These are phyloP conservation scores for Acleris emargana DNA, from an alignment of 2,888 invertebrate species.

Conservation along the genomic window DNA sequence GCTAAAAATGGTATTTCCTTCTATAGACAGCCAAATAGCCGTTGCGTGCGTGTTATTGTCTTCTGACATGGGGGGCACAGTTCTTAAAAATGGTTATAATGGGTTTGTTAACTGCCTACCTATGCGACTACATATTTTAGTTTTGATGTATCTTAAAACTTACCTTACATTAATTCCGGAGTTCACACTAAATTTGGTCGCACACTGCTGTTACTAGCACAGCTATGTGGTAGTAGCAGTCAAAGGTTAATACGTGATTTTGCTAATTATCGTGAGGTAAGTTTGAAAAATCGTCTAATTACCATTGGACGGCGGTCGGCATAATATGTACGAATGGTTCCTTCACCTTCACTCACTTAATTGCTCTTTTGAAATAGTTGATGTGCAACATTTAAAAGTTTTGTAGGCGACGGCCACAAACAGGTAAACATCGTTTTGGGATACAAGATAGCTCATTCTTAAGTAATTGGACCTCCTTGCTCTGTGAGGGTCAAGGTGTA, in stretches of 20 bases:
- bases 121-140: no score
- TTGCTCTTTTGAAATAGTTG: slow-evolving; percentile 32
- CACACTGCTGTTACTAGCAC: no score
- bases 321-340: slow-evolving; percentile 26
- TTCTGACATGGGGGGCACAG: no score
- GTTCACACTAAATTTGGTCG: no score
- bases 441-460: slow-evolving; percentile 1
- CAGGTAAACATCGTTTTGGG: slow-evolving; percentile 3
- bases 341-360: slow-evolving; percentile 36
- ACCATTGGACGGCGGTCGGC: slow-evolving; percentile 10
- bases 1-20: no score
- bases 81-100: no score
- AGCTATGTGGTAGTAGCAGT: slow-evolving; percentile 37
- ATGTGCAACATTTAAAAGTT: slow-evolving; percentile 32
- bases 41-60: no score
- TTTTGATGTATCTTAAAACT: no score
- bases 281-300: slow-evolving; percentile 47
- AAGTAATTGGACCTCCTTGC: neutral
- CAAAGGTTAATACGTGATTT: slow-evolving; percentile 65
- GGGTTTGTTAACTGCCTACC: no score
- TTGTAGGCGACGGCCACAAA: slow-evolving; percentile 4
- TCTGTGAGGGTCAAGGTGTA: neutral
- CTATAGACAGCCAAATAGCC: no score
- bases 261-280: slow-evolving; percentile 54
- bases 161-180: no score